Conservation (phyloP, 2,888 invertebrate species). For the Lymantria monacha region DNA sequence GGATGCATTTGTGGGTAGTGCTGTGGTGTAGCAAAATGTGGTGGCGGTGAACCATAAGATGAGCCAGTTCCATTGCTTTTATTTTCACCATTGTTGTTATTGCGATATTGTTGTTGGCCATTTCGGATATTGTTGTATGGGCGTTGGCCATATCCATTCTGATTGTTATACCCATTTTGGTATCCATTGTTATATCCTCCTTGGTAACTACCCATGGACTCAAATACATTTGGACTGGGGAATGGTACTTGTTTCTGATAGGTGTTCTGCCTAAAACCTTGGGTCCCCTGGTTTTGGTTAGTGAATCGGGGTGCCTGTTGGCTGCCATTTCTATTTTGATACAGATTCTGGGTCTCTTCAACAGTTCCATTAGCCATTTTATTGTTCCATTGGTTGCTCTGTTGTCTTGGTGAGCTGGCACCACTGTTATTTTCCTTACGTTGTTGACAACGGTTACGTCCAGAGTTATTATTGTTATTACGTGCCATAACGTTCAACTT, state of each 20-base stretch:
- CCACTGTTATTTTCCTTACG: conserved; percentile 80
- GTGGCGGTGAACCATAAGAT: conserved; percentile 76
- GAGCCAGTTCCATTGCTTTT: conserved; percentile 70
- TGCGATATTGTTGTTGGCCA: conserved; percentile 69
- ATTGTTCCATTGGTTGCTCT: conserved; percentile 78
- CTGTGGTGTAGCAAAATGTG: conserved; percentile 71
- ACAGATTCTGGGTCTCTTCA: conserved; percentile 58
- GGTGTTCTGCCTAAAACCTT: conserved; percentile 70
- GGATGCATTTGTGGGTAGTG: conserved; percentile 76
- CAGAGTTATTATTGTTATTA: conserved; percentile 76
- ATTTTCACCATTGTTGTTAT: conserved; percentile 60
- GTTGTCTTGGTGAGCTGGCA: conserved; percentile 75
- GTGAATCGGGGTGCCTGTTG: conserved; percentile 78
- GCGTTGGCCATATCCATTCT: conserved; percentile 68
- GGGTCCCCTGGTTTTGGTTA: conserved; percentile 68
- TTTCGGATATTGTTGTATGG: conserved; percentile 70
- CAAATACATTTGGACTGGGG: conserved; percentile 82
- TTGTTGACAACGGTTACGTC: conserved; percentile 84
- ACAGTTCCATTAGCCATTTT: conserved; percentile 64
- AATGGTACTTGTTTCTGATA: conserved; percentile 81
- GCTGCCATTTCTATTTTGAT: conserved; percentile 60
- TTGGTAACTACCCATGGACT: conserved; percentile 81
- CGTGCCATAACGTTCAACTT: conserved; percentile 89
- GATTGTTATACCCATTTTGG: conserved; percentile 75
- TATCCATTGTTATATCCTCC: conserved; percentile 78